Evolutionary conservation across 1,140 invertebrate genomes (phyloP).

Genomic region (Oncopodura yosiiana): DNA sequence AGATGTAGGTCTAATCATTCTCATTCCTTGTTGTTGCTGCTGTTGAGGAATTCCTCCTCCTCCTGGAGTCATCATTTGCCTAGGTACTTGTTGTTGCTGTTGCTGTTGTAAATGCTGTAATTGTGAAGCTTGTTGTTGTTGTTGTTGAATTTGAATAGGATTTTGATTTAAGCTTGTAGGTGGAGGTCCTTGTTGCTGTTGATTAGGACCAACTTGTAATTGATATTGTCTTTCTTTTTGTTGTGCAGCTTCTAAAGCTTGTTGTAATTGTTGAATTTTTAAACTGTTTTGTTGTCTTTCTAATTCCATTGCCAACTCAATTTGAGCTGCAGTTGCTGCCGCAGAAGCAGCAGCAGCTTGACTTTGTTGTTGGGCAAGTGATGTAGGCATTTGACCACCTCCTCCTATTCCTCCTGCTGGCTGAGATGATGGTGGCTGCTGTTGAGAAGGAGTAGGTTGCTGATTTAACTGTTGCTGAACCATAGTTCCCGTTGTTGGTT

Average conservation of each 20-base stretch:
- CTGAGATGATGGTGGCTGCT: no score
- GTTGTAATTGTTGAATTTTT: conserved; percentile 55
- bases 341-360: conserved; percentile 8
- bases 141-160: conserved; percentile 9
- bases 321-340: conserved; percentile 28
- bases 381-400: background rate
- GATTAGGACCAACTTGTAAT: no score
- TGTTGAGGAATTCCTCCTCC: background rate
- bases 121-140: conserved; percentile 9
- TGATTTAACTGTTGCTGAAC: conserved; percentile 35
- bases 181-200: conserved; percentile 16
- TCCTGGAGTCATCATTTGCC: conserved; percentile 3
- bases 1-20: conserved; percentile 10
- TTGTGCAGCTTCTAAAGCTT: conserved; percentile 51
- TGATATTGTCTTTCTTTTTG: conserved; percentile 28
- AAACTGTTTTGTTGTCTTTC: conserved; percentile 58
- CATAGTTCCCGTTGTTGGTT: conserved; percentile 12
- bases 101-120: conserved; percentile 12
- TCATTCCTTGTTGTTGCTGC: conserved; percentile 18
- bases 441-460: conserved; percentile 28
- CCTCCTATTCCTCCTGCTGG: background rate
- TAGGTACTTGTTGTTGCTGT: conserved; percentile 2
- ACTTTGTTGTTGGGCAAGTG: conserved; percentile 14
- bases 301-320: conserved; percentile 43
- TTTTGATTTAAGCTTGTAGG: conserved; percentile 14